These are phyloP conservation scores for Dascyllus trimaculatus DNA, from an alignment of 2,113 vertebrate species.

Conservation along the genomic window DNA sequence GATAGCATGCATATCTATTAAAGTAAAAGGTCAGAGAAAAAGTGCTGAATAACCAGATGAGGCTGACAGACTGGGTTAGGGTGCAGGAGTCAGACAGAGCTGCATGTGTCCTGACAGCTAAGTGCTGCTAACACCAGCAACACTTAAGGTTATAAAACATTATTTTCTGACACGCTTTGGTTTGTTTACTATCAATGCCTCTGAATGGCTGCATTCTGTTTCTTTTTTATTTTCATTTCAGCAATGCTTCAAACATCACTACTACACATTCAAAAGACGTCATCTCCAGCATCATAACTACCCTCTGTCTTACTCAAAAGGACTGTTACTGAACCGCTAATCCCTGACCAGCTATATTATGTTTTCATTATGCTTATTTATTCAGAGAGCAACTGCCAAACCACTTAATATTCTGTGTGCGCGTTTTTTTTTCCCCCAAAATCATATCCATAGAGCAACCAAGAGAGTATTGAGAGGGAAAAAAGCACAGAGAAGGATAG, in stretches of 20 bases:
- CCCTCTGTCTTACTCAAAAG: slow-evolving; percentile 1
- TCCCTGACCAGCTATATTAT: slow-evolving; percentile 39
- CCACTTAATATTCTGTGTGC: slow-evolving; percentile 34
- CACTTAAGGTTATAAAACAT: neutral
- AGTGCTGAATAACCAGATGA: slow-evolving; percentile 25
- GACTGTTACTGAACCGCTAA: slow-evolving; percentile 28
- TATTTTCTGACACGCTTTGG: neutral
- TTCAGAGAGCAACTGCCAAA: slow-evolving; percentile 40
- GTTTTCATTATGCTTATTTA: slow-evolving; percentile 54
- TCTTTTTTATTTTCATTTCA: neutral
- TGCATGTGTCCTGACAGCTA: slow-evolving; percentile 16
- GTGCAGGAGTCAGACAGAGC: slow-evolving; percentile 18
- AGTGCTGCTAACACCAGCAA: slow-evolving; percentile 1
- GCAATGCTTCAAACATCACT: neutral
- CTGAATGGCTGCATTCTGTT: neutral
- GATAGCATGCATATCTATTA: slow-evolving; percentile 7
- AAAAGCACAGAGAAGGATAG: neutral
- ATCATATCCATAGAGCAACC: neutral
- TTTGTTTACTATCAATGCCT: slow-evolving; percentile 10
- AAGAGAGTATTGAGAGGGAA: neutral
- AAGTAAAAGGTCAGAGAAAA: slow-evolving; percentile 38
- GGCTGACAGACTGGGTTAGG: slow-evolving; percentile 27
- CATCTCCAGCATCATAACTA: slow-evolving; percentile 8
- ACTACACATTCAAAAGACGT: neutral
- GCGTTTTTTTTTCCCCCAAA: neutral